These are phyloP conservation scores for Smutsia temminckii DNA, from an alignment of 2,797 vertebrate species.

Conservation along the genomic window DNA sequence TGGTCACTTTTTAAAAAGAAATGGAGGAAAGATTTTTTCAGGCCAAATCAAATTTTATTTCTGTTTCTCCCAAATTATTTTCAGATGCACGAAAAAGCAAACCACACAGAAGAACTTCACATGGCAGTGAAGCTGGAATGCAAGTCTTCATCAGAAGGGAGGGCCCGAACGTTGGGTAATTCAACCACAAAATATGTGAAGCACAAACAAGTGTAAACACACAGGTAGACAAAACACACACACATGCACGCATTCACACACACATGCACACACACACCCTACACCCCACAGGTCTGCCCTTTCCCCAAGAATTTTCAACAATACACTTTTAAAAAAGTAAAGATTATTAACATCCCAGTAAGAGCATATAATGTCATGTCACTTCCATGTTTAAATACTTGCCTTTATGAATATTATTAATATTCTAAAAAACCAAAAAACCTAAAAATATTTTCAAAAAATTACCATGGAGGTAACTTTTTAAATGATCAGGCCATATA, in stretches of 20 bases:
- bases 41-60: slow-evolving; percentile 82
- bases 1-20: slow-evolving; percentile 77
- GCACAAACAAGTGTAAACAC: slow-evolving; percentile 84
- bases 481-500: not conserved
- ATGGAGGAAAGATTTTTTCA: slow-evolving; percentile 75
- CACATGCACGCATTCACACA: slow-evolving; percentile 52
- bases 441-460: not conserved
- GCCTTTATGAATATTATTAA: slow-evolving; percentile 76
- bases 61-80: slow-evolving; percentile 80
- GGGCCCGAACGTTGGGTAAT: slow-evolving; percentile 78
- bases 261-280: slow-evolving; percentile 1
- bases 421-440: slow-evolving; percentile 20
- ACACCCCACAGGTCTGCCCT: slow-evolving; percentile 72
- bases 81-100: slow-evolving; percentile 80
- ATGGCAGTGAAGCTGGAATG: slow-evolving; percentile 72
- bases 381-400: slow-evolving; percentile 74
- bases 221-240: slow-evolving; percentile 73
- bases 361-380: slow-evolving; percentile 78
- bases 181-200: slow-evolving; percentile 85
- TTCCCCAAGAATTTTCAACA: slow-evolving; percentile 84
- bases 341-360: slow-evolving; percentile 71
- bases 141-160: slow-evolving; percentile 77
- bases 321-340: slow-evolving; percentile 52
- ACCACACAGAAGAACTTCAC: slow-evolving; percentile 70
- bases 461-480: not conserved